Evolutionary conservation across 2,797 vertebrate genomes (phyloP).

Genomic region (Synaphobranchus kaupii): DNA sequence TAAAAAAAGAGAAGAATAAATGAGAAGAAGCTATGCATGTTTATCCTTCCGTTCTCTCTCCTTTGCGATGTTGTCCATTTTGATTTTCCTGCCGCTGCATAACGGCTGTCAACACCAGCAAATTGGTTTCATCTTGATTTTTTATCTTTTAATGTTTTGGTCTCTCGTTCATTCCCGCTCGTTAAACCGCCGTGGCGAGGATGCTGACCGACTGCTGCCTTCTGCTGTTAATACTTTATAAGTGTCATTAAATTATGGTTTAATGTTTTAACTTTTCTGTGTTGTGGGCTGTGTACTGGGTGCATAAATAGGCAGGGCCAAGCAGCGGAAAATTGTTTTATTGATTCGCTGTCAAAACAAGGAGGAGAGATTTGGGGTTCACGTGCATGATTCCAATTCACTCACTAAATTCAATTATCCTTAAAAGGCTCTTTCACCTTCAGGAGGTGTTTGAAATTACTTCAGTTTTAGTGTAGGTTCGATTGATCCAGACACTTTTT

Average conservation of each 20-base stretch:
- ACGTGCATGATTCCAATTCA: background rate
- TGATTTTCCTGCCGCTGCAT: constrained; percentile 46
- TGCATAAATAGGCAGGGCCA: background rate
- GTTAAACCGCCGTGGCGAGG: constrained; percentile 61
- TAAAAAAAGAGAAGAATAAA: background rate
- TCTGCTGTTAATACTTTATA: constrained; percentile 60
- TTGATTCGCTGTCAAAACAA: constrained; percentile 13
- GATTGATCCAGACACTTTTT: too few relatives aligned
- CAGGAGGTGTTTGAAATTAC: background rate
- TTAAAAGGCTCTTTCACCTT: background rate
- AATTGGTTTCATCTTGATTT: constrained; percentile 69
- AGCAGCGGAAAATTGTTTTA: background rate
- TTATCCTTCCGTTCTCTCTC: background rate
- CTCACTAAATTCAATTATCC: background rate
- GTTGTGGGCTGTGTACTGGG: background rate
- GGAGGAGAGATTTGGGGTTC: background rate
- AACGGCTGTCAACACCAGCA: constrained; percentile 49
- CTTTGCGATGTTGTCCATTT: constrained; percentile 49
- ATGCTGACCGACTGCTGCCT: constrained; percentile 41
- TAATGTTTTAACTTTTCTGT: constrained; percentile 31
- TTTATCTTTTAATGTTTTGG: constrained; percentile 48
- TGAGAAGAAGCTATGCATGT: background rate
- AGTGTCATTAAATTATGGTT: constrained; percentile 64
- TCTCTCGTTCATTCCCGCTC: constrained; percentile 52
- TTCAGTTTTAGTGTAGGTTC: background rate